phyloP scores from a whole-genome alignment of 2,113 vertebrate species.

The Brachyistius frenatus region DNA sequence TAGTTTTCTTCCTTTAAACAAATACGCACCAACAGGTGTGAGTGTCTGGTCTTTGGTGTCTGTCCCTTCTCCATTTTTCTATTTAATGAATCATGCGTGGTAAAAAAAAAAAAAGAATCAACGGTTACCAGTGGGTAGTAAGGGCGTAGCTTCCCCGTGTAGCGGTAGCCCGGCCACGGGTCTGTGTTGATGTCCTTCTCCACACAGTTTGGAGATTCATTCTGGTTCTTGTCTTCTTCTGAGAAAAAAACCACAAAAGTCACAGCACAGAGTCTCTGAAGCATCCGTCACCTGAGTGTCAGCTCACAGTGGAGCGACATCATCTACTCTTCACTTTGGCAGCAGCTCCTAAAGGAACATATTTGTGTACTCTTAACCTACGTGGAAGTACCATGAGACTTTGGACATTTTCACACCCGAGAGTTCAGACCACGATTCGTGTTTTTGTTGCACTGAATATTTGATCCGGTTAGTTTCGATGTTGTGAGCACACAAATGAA shows the following conservation, averaged over 20 bases:
- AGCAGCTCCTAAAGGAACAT: no score
- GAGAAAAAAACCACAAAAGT: background rate
- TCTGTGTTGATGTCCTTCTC: slow-evolving; percentile 95
- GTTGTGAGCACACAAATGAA: no score
- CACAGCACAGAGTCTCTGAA: slow-evolving; percentile 16
- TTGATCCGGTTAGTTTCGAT: no score
- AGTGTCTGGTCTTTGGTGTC: background rate
- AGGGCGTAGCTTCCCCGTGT: slow-evolving; percentile 94
- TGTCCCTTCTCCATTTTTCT: background rate
- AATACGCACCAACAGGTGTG: background rate
- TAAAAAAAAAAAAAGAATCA: slow-evolving; percentile 53
- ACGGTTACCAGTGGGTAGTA: slow-evolving; percentile 92
- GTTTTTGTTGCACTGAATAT: no score
- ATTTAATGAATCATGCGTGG: background rate
- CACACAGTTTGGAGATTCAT: slow-evolving; percentile 89
- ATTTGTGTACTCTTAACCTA: background rate
- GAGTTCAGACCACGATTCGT: no score
- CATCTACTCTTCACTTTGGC: background rate
- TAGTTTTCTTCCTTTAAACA: background rate
- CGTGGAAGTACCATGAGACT: background rate
- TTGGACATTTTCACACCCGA: no score
- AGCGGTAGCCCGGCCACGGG: slow-evolving; percentile 97
- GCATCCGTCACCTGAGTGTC: slow-evolving; percentile 9
- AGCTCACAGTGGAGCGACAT: background rate
- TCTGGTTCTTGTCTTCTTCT: slow-evolving; percentile 94